Base-by-base conservation (phyloP, 2,888 invertebrate species). In the Drosophila paracracens region DNA sequence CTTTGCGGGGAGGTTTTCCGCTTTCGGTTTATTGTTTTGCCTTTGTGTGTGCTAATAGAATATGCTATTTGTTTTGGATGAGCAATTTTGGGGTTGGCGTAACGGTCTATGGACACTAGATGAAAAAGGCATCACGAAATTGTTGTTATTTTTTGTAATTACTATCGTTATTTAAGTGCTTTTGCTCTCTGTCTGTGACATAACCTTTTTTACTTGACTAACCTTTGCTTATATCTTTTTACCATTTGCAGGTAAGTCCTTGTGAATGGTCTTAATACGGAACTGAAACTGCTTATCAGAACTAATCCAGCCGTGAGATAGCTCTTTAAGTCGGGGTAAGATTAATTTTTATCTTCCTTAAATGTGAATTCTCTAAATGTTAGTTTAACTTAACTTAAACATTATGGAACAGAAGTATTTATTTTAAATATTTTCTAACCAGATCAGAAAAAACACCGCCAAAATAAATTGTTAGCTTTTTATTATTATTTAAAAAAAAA, bases 181-280 rank as follows among this genome's bases (percentile, higher is more conserved):
- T 25, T 11, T 3, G 7, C n/a, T 36, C 18, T 11, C 18, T 43
- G 21, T 25, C 25, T 54, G 2, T 16, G 25, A 35, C 52, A 56
- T 60, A 53, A 51, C 16, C 8, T 33, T 21, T 67, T 57, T 29
- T 16, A 43, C 29, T 62, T 79, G n/a, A 66, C 57, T 81, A 79
- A 81, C 54, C 54, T 72, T 64, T 54, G 4, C 18, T 4, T 64
- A 21, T 62, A 13, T 51, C 25, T 63, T 50, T 65, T 51, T 36
- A 73, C 35, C 66, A 48, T 16, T 85, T 85, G 0, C 76, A 85
- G 85, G 85, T 85, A 80, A 82, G 85, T 31, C 43, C 33, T 48
- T 52, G 1, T 50, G 27, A 59, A 38, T 54, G 36, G 13, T 0
- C 18, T 21, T 31, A 16, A n/a, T 40, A 33, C 8, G 18, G 1